Conservation (phyloP, 2,113 vertebrate genomes). For the Anser brachyrhynchus region DNA sequence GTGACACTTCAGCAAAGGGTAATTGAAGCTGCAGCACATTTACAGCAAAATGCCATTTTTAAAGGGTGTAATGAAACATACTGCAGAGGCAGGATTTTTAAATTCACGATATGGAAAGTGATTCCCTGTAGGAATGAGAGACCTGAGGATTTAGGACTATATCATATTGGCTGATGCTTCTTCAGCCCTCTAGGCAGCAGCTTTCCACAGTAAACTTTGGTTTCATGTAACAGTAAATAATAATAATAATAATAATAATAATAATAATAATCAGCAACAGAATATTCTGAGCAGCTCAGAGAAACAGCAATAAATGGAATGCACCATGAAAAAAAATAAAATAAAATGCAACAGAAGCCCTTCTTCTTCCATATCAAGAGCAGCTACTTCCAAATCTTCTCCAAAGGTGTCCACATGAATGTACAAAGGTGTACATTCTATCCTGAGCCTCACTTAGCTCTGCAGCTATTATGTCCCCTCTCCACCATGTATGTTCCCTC, state of each 20-base stretch:
- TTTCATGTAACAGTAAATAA: not conserved
- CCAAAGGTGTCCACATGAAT: not conserved
- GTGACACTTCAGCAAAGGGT: conserved; percentile 40
- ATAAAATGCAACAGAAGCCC: not conserved
- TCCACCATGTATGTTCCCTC: not conserved
- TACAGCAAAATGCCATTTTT: conserved; percentile 45
- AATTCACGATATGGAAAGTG: conserved; percentile 21
- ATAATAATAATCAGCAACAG: not conserved
- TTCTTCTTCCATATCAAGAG: not conserved
- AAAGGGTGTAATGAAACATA: conserved; percentile 26
- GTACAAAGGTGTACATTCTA: too few species aligned
- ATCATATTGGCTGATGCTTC: conserved; percentile 7
- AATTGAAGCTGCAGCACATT: conserved; percentile 35
- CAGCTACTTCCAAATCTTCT: not conserved
- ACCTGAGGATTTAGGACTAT: conserved; percentile 11
- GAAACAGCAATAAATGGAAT: not conserved
- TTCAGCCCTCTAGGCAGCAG: not conserved
- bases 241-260: too few species aligned
- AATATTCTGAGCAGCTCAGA: not conserved
- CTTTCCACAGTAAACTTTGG: conserved; percentile 12
- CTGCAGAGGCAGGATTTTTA: conserved; percentile 17
- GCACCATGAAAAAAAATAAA: not conserved
- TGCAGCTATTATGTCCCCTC: not conserved
- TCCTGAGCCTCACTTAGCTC: not conserved
- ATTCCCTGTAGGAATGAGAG: conserved; percentile 12